These are phyloP conservation scores for Eulemur albifrons DNA, from an alignment of 2,797 vertebrate species.

Conservation along the genomic window DNA sequence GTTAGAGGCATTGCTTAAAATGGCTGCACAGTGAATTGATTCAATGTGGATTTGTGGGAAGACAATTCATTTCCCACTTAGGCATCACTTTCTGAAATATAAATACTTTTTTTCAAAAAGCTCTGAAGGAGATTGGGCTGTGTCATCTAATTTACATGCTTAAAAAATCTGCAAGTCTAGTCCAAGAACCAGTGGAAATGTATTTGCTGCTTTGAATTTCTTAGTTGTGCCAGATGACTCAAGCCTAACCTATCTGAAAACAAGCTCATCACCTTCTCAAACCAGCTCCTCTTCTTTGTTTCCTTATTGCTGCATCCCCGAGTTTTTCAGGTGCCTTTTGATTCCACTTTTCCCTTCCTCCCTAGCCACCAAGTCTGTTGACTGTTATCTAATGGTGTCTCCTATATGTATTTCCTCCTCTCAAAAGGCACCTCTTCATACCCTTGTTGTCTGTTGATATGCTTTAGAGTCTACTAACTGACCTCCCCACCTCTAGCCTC, in stretches of 20 bases:
- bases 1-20: slow-evolving; percentile 32
- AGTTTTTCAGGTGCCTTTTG: slow-evolving; percentile 2
- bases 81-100: slow-evolving; percentile 25
- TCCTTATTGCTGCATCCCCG: not conserved
- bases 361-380: not conserved
- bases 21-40: not conserved
- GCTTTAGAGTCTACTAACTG: not conserved
- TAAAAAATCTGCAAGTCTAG: slow-evolving; percentile 50
- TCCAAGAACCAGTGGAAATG: not conserved
- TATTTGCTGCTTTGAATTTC: slow-evolving; percentile 18
- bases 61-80: slow-evolving; percentile 24
- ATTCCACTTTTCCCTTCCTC: not conserved
- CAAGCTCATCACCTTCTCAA: not conserved
- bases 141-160: slow-evolving; percentile 45
- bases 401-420: not conserved
- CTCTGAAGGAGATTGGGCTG: slow-evolving; percentile 6
- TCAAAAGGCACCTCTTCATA: slow-evolving; percentile 17
- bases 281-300: not conserved
- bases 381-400: not conserved
- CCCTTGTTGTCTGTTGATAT: not conserved
- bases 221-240: not conserved
- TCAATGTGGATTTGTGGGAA: not conserved
- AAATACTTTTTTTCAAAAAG: not conserved
- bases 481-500: not conserved
- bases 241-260: not conserved